phyloP scores from a whole-genome alignment of 2,888 invertebrate species.

The Antheraea yamamai region DNA sequence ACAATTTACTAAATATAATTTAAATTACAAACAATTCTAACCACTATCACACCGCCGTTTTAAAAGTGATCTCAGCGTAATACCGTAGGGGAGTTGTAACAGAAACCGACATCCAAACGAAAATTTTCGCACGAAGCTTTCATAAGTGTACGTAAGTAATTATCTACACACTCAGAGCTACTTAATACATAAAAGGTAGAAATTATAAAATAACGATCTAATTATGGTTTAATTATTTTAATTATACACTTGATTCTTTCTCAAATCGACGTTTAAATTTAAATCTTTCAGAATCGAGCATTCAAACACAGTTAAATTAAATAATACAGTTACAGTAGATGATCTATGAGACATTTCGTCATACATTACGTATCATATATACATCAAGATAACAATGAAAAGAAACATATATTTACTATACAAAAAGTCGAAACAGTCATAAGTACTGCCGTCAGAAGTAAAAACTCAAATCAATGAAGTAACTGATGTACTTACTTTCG shows the following conservation, averaged over 20 bases:
- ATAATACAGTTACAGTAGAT: background rate
- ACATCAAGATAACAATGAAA: no score
- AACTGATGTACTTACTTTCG: no score
- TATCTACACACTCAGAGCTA: slow-evolving; percentile 5
- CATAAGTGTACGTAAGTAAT: background rate
- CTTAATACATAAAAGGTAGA: background rate
- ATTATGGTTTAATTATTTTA: background rate
- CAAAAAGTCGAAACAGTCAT: no score
- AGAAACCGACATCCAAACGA: slow-evolving; percentile 7
- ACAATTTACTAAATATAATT: slow-evolving; percentile 23
- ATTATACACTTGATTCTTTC: background rate
- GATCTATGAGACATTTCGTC: no score
- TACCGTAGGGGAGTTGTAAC: slow-evolving; percentile 21
- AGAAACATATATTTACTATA: no score
- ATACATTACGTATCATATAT: no score
- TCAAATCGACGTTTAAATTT: background rate
- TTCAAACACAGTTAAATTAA: background rate
- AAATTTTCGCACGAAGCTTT: background rate
- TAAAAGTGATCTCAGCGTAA: slow-evolving; percentile 21
- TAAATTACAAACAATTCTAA: slow-evolving; percentile 36
- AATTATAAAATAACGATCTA: background rate
- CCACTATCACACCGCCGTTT: slow-evolving; percentile 22
- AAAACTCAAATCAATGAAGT: no score
- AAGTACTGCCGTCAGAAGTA: no score
- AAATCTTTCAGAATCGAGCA: background rate